Evolutionary conservation across 2,888 invertebrate species (phyloP), one percentile per base, ranked within the genome.

Genomic region (Caprella mutica): DNA sequence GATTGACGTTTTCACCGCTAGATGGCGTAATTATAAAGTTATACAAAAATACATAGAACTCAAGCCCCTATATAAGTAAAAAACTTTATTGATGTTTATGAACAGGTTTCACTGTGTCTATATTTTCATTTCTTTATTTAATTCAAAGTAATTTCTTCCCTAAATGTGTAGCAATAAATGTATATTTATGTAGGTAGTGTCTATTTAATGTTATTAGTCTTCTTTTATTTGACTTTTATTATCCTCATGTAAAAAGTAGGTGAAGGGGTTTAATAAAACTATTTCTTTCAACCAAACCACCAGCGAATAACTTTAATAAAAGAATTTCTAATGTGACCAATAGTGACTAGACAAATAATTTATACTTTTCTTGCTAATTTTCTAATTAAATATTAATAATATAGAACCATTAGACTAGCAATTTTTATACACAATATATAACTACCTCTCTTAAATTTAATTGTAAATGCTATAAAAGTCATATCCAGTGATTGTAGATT

Each of bases 61-160:
- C 9, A 24, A 24, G n/a, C n/a, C n/a, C n/a, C n/a, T n/a, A n/a
- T n/a, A n/a, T n/a, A n/a, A n/a, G n/a, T n/a, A n/a, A n/a, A 19
- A 40, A 24, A 24, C 12, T 24, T 14, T 43, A 54, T 42, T 26
- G 42, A 24, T 43, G 17, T 26, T 43, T 54, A 43, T 54, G 43
- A 26, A 54, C 43, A 43, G 33, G 43, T 54, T n/a, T 54, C 14
- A 43, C 42, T 54, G 43, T 54, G 29, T 53, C 21, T 54, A 42
- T 54, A 43, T 54, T 17, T 43, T 43, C 43, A 46, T 43, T 26
- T 54, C 42, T 43, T 43, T 54, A 54, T 43, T 43, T 43, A 54
- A 26, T 26, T 54, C 24, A 14, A 43, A 43, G 14, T 44, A 54
- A 43, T 43, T 43, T 26, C 43, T 43, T 44, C 5, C 43, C 24